Conservation (phyloP, 23 tunicate species). For the Trididemnum clinides region DNA sequence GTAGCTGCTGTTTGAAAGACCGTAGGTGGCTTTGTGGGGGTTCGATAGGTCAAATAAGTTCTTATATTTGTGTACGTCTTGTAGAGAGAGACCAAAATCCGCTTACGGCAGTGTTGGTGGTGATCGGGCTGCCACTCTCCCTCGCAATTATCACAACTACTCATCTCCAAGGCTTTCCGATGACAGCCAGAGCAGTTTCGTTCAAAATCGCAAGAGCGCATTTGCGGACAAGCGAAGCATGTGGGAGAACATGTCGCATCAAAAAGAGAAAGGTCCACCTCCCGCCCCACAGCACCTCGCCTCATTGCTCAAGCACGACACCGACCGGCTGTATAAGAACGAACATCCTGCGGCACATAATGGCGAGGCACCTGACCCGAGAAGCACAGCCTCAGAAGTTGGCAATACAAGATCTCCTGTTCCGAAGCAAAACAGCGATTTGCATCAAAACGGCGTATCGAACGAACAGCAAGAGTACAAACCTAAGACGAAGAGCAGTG, state of each 20-base stretch:
- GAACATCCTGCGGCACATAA: background rate
- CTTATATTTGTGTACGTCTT: background rate
- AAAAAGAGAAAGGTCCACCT: background rate
- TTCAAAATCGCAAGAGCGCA: conserved; percentile 51
- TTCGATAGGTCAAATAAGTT: no score
- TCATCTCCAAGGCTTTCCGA: conserved; percentile 57
- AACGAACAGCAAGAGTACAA: background rate
- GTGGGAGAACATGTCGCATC: conserved; percentile 65
- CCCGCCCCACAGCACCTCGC: conserved; percentile 45
- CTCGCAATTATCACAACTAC: conserved; percentile 64
- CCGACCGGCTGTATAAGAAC: conserved; percentile 1
- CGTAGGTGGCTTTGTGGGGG: no score
- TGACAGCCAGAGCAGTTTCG: conserved; percentile 27
- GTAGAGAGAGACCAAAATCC: conserved; percentile 78
- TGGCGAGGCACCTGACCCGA: background rate
- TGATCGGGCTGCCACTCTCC: conserved; percentile 46
- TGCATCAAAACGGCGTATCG: background rate
- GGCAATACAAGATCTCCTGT: background rate
- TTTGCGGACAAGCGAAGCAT: conserved; percentile 79
- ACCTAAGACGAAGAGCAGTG: background rate
- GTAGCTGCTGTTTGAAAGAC: no score
- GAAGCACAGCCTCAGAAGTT: background rate
- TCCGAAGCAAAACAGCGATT: background rate
- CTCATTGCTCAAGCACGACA: conserved; percentile 45
- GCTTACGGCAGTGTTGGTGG: conserved; percentile 24